Conservation (phyloP, 2,888 invertebrate species). For the Hymenopus coronatus region DNA sequence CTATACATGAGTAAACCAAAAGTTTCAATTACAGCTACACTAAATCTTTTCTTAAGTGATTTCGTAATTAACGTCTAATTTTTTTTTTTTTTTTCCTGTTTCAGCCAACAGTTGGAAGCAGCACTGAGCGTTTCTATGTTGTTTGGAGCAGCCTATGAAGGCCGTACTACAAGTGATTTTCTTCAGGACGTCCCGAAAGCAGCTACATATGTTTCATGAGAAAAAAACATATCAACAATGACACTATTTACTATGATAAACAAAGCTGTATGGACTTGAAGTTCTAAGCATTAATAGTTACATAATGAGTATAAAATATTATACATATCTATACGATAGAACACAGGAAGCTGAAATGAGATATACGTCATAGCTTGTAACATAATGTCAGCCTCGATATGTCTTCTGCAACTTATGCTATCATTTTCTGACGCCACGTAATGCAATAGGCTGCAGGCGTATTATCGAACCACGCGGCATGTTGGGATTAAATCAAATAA, state of each 20-base stretch:
- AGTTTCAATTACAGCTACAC: too few relatives aligned
- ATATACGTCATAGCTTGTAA: not conserved
- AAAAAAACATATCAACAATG: not conserved
- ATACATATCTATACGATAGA: not conserved
- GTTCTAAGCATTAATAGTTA: not conserved
- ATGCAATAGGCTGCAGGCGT: not conserved
- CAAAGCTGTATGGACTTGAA: not conserved
- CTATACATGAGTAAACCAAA: too few relatives aligned
- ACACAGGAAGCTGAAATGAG: not conserved
- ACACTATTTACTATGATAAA: not conserved
- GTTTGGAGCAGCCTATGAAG: not conserved
- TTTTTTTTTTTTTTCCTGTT: slow-evolving; percentile 33
- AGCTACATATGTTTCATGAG: not conserved
- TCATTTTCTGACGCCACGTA: not conserved
- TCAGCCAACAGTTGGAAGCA: slow-evolving; percentile 87
- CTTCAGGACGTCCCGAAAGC: not conserved
- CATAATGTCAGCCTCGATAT: not conserved
- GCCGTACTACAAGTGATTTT: not conserved
- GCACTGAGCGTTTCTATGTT: slow-evolving; percentile 49
- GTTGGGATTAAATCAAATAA: not conserved
- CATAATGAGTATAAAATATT: not conserved
- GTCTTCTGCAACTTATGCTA: not conserved
- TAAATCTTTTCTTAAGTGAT: too few relatives aligned
- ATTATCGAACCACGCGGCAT: not conserved
- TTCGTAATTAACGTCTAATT: not conserved